Conservation (phyloP, 2,113 vertebrate species). For the Coptodon bakossiorum region DNA sequence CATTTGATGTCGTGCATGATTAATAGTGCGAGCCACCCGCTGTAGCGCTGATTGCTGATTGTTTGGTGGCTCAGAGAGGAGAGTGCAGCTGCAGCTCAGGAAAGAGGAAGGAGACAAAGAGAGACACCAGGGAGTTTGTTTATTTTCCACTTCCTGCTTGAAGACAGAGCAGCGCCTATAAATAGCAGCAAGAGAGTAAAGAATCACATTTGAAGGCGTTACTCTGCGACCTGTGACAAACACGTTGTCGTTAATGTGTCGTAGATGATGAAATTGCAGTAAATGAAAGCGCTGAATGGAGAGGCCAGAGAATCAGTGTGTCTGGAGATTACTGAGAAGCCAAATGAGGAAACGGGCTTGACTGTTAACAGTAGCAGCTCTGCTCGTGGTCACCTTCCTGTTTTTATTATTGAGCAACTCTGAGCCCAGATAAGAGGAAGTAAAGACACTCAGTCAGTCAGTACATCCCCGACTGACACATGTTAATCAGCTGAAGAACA, state of each 20-base stretch:
- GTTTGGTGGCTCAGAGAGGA: not conserved
- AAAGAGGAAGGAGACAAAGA: not conserved
- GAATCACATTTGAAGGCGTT: accelerated
- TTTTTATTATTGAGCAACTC: not conserved
- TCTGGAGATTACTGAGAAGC: not conserved
- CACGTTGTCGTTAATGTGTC: not conserved
- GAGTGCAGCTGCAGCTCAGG: not conserved
- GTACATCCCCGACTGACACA: accelerated
- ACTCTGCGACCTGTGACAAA: not conserved
- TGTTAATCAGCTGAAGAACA: not conserved
- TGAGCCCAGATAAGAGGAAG: not conserved
- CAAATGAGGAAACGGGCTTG: accelerated
- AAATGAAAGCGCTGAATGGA: accelerated
- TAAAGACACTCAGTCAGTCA: not conserved
- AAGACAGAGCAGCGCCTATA: not conserved
- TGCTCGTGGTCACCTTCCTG: not conserved
- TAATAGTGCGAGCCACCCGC: not conserved
- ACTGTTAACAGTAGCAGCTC: not conserved
- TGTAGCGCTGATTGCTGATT: not conserved
- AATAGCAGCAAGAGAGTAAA: not conserved
- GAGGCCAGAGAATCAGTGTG: accelerated
- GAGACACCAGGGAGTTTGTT: not conserved
- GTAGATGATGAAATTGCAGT: not conserved
- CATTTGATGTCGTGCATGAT: not conserved
- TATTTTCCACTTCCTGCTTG: not conserved